Evolutionary conservation across 2,888 invertebrate genomes (phyloP).

Genomic region (Hirudinaria manillensis): DNA sequence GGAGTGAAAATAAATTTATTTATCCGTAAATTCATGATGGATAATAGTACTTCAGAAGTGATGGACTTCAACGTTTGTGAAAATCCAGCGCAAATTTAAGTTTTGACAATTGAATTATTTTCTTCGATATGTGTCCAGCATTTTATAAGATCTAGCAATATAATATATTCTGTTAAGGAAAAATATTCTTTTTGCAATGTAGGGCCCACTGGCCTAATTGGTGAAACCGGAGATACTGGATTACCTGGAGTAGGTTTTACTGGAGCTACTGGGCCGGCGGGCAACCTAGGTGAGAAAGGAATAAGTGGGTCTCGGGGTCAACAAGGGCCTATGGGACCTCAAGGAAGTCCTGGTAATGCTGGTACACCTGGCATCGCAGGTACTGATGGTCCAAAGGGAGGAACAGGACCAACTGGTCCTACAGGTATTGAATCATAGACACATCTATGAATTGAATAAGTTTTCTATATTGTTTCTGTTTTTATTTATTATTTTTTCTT

Average conservation of each 20-base stretch:
- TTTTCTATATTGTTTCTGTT: neutral
- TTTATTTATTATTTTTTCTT: neutral
- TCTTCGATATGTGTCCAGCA: no score
- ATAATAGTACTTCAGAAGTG: no score
- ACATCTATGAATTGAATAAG: neutral
- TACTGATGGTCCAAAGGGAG: slow-evolving; percentile 18
- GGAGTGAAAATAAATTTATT: no score
- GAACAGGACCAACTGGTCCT: slow-evolving; percentile 27
- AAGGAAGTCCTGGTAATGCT: slow-evolving; percentile 20
- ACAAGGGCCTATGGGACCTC: slow-evolving; percentile 14
- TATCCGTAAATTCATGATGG: no score
- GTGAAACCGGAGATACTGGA: slow-evolving; percentile 16
- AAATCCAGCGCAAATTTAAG: no score
- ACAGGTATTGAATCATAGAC: slow-evolving; percentile 14
- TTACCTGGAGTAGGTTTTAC: neutral
- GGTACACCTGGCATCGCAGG: slow-evolving; percentile 22
- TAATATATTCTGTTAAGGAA: no score
- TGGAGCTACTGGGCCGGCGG: slow-evolving; percentile 6
- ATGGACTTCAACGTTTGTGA: no score
- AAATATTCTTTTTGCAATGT: no score
- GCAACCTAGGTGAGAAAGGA: slow-evolving; percentile 5
- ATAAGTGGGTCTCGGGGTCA: slow-evolving; percentile 9
- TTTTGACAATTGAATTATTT: no score
- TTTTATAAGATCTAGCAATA: no score
- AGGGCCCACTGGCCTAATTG: slow-evolving; percentile 6